Evolutionary conservation across 2,113 vertebrate species (phyloP).

Genomic region (Macaca fascicularis): DNA sequence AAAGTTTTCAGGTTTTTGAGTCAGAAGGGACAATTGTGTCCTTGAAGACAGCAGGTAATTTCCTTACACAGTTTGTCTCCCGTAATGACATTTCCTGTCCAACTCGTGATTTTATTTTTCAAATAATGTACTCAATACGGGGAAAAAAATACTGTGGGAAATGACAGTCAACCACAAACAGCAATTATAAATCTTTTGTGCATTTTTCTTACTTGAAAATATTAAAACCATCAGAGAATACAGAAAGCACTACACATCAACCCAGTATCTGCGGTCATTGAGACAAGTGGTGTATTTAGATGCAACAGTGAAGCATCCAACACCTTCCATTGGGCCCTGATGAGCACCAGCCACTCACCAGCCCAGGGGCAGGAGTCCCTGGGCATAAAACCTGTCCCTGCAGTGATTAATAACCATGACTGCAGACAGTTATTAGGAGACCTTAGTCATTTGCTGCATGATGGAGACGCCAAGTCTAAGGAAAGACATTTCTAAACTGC

Average conservation of each 20-base stretch:
- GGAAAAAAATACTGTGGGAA: neutral
- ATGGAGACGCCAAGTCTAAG: neutral
- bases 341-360: constrained; percentile 50
- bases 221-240: neutral
- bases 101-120: neutral
- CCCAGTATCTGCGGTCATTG: neutral
- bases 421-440: neutral
- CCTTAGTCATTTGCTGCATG: neutral
- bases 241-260: neutral
- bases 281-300: neutral
- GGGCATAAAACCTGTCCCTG: neutral
- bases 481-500: neutral
- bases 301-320: neutral
- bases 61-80: neutral
- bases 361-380: constrained; percentile 28
- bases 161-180: neutral
- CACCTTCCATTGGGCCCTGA: neutral
- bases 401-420: neutral
- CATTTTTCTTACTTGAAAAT: neutral
- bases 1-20: neutral
- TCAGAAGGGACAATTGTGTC: neutral
- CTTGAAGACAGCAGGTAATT: neutral
- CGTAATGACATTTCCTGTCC: neutral
- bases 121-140: constrained; percentile 31
- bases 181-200: neutral